These are phyloP conservation scores for Brachionus koreanus DNA, from an alignment of 1,140 invertebrate species.

Conservation along the genomic window DNA sequence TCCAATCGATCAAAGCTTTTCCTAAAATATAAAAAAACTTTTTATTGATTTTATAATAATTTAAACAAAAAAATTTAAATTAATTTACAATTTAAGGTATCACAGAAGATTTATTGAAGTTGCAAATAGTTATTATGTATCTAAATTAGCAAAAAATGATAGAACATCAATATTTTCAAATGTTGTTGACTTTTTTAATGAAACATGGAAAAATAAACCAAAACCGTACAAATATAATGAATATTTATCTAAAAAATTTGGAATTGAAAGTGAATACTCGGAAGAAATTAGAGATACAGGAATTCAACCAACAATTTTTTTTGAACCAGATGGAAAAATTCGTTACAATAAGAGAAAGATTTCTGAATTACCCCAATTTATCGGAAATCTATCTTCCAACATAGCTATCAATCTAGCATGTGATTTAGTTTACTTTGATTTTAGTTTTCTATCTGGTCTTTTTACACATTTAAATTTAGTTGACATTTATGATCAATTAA, in stretches of 20 bases:
- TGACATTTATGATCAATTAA: background rate
- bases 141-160: too few relatives aligned
- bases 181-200: slow-evolving; percentile 44
- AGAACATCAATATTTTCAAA: too few relatives aligned
- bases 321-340: background rate
- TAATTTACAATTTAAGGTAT: too few relatives aligned
- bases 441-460: background rate
- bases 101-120: slow-evolving; percentile 46
- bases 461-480: background rate
- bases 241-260: background rate
- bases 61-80: too few relatives aligned
- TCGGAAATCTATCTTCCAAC: background rate
- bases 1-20: too few relatives aligned
- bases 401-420: slow-evolving; percentile 5
- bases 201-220: slow-evolving; percentile 40
- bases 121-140: background rate
- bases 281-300: background rate
- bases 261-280: background rate
- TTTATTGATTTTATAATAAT: too few relatives aligned
- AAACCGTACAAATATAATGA: slow-evolving; percentile 28
- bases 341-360: slow-evolving; percentile 39
- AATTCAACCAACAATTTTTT: background rate
- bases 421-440: slow-evolving; percentile 12
- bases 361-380: background rate
- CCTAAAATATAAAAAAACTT: too few relatives aligned